These are phyloP conservation scores for Drosophila tsacasi DNA, from an alignment of 1,140 invertebrate species.

Conservation along the genomic window DNA sequence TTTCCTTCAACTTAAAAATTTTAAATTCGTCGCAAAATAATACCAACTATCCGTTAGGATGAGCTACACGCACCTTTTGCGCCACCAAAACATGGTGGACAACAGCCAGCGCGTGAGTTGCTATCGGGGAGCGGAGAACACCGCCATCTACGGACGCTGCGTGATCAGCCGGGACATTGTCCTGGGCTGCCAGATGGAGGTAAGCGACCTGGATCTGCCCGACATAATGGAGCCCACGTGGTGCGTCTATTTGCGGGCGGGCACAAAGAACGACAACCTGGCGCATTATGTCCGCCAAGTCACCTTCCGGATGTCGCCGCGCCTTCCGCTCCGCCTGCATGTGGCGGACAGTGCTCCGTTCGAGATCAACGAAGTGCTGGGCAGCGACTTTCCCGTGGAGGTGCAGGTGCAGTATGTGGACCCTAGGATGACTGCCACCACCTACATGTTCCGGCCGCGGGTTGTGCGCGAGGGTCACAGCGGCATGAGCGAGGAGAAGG, in stretches of 20 bases:
- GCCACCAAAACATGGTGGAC: slow-evolving; percentile 31
- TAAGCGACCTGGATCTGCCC: slow-evolving; percentile 47
- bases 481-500: slow-evolving; percentile 48
- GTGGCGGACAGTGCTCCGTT: slow-evolving; percentile 66
- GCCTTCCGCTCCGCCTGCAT: slow-evolving; percentile 60
- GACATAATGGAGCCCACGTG: slow-evolving; percentile 63
- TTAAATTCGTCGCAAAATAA: neutral
- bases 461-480: slow-evolving; percentile 45
- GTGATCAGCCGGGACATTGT: slow-evolving; percentile 55
- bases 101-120: slow-evolving; percentile 62
- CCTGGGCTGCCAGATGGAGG: slow-evolving; percentile 58
- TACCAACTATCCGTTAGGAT: slow-evolving; percentile 10
- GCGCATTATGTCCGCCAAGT: slow-evolving; percentile 51
- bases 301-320: slow-evolving; percentile 67
- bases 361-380: slow-evolving; percentile 67
- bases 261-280: slow-evolving; percentile 35
- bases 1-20: neutral
- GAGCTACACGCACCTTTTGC: slow-evolving; percentile 39
- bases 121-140: slow-evolving; percentile 12
- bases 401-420: slow-evolving; percentile 62
- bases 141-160: neutral
- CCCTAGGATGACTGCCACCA: slow-evolving; percentile 54
- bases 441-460: slow-evolving; percentile 56
- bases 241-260: slow-evolving; percentile 59
- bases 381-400: slow-evolving; percentile 64